These are phyloP conservation scores for Xanthia togata DNA, from an alignment of 2,888 invertebrate genomes.

Conservation along the genomic window DNA sequence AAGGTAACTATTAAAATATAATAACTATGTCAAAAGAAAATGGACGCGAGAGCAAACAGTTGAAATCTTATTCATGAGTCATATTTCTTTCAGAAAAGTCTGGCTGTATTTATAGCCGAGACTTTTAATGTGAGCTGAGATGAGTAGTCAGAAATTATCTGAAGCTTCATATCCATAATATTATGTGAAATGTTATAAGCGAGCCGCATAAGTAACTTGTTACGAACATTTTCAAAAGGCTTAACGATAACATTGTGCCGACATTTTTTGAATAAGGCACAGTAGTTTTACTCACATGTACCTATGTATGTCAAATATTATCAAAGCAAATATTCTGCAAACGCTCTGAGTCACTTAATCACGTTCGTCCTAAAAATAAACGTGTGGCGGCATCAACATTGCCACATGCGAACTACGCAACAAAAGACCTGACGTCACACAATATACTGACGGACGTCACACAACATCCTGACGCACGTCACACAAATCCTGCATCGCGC, in stretches of 20 bases:
- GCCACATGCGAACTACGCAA: no score
- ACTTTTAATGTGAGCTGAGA: not conserved
- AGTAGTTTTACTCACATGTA: conserved; percentile 24
- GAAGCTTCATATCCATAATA: not conserved
- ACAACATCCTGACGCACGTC: no score
- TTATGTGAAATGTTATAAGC: not conserved
- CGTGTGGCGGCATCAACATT: no score
- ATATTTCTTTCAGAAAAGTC: not conserved
- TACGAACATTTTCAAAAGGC: conserved; percentile 8
- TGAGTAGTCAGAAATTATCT: not conserved
- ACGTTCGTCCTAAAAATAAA: conserved; percentile 32
- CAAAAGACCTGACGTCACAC: no score
- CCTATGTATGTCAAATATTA: conserved; percentile 38
- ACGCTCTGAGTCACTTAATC: conserved; percentile 38
- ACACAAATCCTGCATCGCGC: no score
- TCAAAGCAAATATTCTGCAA: conserved; percentile 37
- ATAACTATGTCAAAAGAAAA: not conserved
- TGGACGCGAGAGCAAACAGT: not conserved
- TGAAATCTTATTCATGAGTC: not conserved
- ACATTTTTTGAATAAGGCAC: conserved; percentile 8
- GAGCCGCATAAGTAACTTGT: not conserved
- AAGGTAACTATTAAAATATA: not conserved
- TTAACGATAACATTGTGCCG: conserved; percentile 9
- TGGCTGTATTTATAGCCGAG: not conserved
- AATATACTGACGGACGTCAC: no score